Conservation (phyloP, 2,888 invertebrate genomes). For the Drosophila setosimentum region DNA sequence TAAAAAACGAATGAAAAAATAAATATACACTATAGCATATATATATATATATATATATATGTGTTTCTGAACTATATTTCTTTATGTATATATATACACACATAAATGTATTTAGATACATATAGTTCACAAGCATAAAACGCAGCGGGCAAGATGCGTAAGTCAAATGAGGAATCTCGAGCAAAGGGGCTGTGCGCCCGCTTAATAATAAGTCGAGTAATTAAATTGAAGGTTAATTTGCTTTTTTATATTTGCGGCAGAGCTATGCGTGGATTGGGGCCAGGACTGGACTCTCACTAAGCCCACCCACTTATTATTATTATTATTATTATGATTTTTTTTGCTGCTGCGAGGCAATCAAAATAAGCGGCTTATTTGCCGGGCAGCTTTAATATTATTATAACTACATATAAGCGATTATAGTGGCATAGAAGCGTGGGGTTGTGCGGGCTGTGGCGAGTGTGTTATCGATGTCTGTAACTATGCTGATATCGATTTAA, state of each 20-base stretch:
- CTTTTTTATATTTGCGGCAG: constrained; percentile 23
- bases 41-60: not conserved
- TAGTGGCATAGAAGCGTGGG: constrained; percentile 19
- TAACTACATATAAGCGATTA: constrained; percentile 35
- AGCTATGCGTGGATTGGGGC: not conserved
- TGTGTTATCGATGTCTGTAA: constrained; percentile 44
- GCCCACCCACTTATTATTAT: constrained; percentile 16
- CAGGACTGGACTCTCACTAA: not conserved
- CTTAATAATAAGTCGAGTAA: constrained; percentile 53
- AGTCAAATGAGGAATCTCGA: not conserved
- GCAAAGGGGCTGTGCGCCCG: not conserved
- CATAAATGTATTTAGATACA: not conserved
- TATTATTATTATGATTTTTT: not conserved
- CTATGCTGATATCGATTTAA: constrained; percentile 69
- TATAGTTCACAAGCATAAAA: constrained; percentile 11
- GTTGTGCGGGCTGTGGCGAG: not conserved
- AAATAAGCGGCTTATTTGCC: constrained; percentile 67
- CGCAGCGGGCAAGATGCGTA: constrained; percentile 6
- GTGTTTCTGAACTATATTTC: not conserved
- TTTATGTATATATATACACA: not conserved
- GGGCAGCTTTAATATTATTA: constrained; percentile 63
- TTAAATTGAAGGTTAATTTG: constrained; percentile 68
- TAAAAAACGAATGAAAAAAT: constrained; percentile 42
- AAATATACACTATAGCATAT: not conserved
- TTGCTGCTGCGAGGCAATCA: constrained; percentile 52